Evolutionary conservation across 1,140 invertebrate genomes (phyloP), one percentile per base, ranked within the genome.

Genomic region (Triops longicaudatus): DNA sequence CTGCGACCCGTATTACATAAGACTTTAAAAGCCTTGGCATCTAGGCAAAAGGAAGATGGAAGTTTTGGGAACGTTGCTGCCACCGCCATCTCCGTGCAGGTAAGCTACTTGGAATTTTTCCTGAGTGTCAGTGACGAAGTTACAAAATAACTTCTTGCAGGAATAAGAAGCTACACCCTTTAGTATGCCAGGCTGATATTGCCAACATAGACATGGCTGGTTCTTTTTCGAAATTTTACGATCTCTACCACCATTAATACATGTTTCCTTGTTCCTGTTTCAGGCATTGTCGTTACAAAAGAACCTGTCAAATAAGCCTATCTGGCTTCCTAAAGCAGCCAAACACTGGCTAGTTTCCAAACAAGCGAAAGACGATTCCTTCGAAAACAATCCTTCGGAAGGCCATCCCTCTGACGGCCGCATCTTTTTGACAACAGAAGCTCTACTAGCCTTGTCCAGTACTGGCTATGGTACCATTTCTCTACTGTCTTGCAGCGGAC

Each of bases 41-140:
- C 88, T 12, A 89, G 91, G 78, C 93, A 95, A 82, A 87, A 89
- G 80, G 84, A 88, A 1, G 92, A 93, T 78, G 93, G 93, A 11
- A 90, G 91, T 81, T 94, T 94, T 81, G 92, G 42, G 14, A 92
- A 91, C 75, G 82, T 94, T n/a, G 89, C 90, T 71, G 90, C 91
- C 26, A 94, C 92, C 0, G 91, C 92, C 0, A 82, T 94, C 31
- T 91, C 91, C 75, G 89, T 94, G 83, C 91, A 93, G 84, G 90
- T 87, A 79, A 37, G 26, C 42, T 12, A n/a, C 72, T 26, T 7
- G 22, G 26, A 37, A 26, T 42, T 44, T 22, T n/a, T n/a, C n/a
- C n/a, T n/a, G n/a, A n/a, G n/a, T n/a, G n/a, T n/a, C n/a, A 12
- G 11, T 44, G 11, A 10, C 10, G 10, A 1, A 17, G 10, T 44